Evolutionary conservation across 2,113 vertebrate genomes (phyloP), one percentile per base, ranked within the genome.

Genomic region (Sprattus sprattus): DNA sequence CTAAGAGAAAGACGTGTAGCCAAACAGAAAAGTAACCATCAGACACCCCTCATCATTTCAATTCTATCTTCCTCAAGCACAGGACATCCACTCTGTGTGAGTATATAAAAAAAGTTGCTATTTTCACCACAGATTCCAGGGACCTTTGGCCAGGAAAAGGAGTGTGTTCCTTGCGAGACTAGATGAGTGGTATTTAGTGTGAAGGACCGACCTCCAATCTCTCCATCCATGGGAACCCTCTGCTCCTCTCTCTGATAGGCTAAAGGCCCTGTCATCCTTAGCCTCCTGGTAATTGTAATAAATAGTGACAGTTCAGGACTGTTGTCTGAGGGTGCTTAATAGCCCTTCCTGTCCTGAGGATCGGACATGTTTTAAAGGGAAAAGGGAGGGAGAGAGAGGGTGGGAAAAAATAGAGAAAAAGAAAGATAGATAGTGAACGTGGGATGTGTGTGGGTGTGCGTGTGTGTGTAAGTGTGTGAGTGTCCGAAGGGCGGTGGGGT

Each of bases 201-300:
- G 71, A 78, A 78, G 10, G 28, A 78, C 71, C 15, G 80, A 50
- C 60, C 49, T 50, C 64, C 82, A 13, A 20, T 32, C 78, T 75
- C 18, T n/a, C 25, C 78, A 52, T 86, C 83, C 81, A 82, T 87
- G 86, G 86, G 86, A 82, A 82, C 78, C n/a, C n/a, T 28, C 32
- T 67, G 83, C 85, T 50, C 75, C 81, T 87, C 84, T 85, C 39
- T 60, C 84, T 80, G 91, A 86, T 88, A 87, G 89, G 88, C 83
- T 94, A 92, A 94, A 94, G 95, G 93, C 91, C 64, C 91, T 93
- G 95, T 95, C 95, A 95, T 96, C 94, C 93, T 93, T 39, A 88
- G 93, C 94, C 94, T 93, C 90, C 95, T 94, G 93, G 95, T 96
- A 96, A 97, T 96, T 97, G 94, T 96, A 96, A 96, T 96, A 96